These are phyloP conservation scores for Lypha dubia DNA, from an alignment of 2,888 invertebrate genomes.

Conservation along the genomic window DNA sequence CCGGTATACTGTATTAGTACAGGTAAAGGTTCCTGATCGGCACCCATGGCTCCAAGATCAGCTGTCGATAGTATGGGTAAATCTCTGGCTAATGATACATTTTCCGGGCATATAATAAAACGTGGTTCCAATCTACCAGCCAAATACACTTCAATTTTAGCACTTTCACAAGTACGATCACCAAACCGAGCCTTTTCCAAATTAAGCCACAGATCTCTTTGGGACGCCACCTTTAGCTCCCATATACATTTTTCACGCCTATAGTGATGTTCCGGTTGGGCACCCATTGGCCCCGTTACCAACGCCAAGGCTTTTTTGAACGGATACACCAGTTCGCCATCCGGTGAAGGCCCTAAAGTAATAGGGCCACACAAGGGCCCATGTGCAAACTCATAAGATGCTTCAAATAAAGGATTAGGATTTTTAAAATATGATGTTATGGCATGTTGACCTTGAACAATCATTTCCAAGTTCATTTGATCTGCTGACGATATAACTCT, in stretches of 20 bases:
- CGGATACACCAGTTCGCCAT: conserved; percentile 94
- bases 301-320: conserved; percentile 90
- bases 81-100: conserved; percentile 91
- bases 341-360: conserved; percentile 90
- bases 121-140: conserved; percentile 90
- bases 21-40: conserved; percentile 86
- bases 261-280: conserved; percentile 81
- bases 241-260: conserved; percentile 89
- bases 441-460: conserved; percentile 93
- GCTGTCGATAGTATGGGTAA: conserved; percentile 91
- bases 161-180: conserved; percentile 93
- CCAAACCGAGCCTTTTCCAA: conserved; percentile 94
- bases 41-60: conserved; percentile 87
- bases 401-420: conserved; percentile 92
- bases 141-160: conserved; percentile 92
- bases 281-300: conserved; percentile 81
- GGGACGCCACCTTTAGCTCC: conserved; percentile 92
- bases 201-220: conserved; percentile 93
- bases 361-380: conserved; percentile 94
- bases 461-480: conserved; percentile 90
- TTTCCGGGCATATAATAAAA: conserved; percentile 93
- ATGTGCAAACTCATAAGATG: conserved; percentile 94
- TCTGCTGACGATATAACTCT: conserved; percentile 91
- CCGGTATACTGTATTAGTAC: conserved; percentile 89
- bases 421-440: conserved; percentile 95